Evolutionary conservation across 2,113 vertebrate species (phyloP).

Genomic region (Vulpes lagopus): DNA sequence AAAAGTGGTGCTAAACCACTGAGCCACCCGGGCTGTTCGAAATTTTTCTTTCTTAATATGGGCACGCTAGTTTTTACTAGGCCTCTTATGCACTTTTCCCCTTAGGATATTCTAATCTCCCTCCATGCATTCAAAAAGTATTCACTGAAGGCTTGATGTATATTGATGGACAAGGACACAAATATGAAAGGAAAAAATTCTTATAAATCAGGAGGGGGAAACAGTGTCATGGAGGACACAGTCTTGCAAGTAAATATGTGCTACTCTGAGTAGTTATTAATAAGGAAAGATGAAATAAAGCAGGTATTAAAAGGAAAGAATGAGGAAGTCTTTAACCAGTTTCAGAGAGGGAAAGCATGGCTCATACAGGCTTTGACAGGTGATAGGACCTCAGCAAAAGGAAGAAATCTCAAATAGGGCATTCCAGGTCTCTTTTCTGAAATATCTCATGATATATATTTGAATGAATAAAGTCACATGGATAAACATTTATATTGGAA

Average conservation of each 20-base stretch:
- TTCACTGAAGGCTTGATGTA: neutral
- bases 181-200: neutral
- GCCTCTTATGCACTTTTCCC: neutral
- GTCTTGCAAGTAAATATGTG: neutral
- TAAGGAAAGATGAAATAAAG: neutral
- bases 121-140: neutral
- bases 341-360: neutral
- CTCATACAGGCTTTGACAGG: neutral
- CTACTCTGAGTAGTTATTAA: neutral
- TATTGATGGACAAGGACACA: neutral
- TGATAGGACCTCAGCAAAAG: neutral
- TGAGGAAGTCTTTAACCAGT: neutral
- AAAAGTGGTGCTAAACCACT: too few relatives aligned
- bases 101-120: neutral
- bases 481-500: neutral
- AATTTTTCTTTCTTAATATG: neutral
- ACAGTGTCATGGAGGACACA: neutral
- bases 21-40: too few relatives aligned
- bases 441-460: neutral
- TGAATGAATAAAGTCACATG: neutral
- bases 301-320: neutral
- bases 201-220: neutral
- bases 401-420: neutral
- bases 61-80: neutral
- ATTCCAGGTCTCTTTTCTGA: slow-evolving; percentile 5